A percentile compares a stretch with the other conserved stretches of the same genome.
phyloP scores from a whole-genome alignment of 2,797 vertebrate genomes.

The Benthosema pterotum region DNA sequence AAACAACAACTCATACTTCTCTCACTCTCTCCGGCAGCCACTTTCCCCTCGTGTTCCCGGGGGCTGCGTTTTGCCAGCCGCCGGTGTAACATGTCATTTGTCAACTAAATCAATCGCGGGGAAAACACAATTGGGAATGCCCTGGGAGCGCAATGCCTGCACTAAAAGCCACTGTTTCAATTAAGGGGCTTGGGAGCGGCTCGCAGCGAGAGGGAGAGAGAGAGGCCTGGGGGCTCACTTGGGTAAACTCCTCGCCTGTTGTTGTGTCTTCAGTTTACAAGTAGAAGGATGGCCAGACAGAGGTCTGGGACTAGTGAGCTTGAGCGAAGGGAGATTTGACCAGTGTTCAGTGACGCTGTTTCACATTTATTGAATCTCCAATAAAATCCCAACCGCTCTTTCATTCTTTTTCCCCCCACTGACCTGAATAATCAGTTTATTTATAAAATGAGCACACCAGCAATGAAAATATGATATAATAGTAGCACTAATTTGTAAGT shows the following conservation, averaged over 20 bases:
- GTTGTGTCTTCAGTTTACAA: slow-evolving; percentile 1
- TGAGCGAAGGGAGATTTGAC: no score
- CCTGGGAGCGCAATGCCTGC: slow-evolving; percentile 38
- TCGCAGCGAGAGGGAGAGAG: neutral
- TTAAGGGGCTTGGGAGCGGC: slow-evolving; percentile 25
- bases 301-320: neutral
- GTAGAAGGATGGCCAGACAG: slow-evolving; percentile 22
- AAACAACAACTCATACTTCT: slow-evolving; percentile 45
- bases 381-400: no score
- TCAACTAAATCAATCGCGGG: slow-evolving; percentile 58
- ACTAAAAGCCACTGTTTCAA: slow-evolving; percentile 45
- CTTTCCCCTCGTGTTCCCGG: neutral
- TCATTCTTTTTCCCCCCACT: no score
- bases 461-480: no score
- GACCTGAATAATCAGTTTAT: no score
- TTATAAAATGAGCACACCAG: no score
- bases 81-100: slow-evolving; percentile 43
- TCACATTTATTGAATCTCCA: no score
- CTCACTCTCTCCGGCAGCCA: neutral
- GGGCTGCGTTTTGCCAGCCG: slow-evolving; percentile 24
- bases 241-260: neutral
- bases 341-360: no score
- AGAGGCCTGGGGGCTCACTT: neutral
- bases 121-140: slow-evolving; percentile 39
- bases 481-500: no score